Conservation (phyloP, 2,797 vertebrate species). For the Eulemur rubriventer region DNA sequence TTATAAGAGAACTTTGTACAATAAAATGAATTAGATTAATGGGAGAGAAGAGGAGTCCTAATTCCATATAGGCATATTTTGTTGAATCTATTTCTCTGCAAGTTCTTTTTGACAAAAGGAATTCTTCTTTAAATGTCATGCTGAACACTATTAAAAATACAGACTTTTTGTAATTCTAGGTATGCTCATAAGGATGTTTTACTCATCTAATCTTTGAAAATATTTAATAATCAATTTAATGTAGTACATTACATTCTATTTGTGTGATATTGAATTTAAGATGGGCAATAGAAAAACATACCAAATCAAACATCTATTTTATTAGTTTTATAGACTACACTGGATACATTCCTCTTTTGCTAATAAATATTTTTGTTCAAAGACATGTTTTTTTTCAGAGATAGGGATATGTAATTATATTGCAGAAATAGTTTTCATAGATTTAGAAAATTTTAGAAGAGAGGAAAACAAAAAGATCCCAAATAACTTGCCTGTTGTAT, state of each 20-base stretch:
- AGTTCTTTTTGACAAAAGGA: conserved; percentile 25
- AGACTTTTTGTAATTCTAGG: not conserved
- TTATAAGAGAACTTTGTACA: conserved; percentile 39
- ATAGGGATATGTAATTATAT: not conserved
- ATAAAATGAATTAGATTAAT: conserved; percentile 53
- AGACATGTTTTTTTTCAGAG: not conserved
- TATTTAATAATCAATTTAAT: not conserved
- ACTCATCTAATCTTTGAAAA: not conserved
- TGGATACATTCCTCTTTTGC: not conserved
- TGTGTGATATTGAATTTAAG: not conserved
- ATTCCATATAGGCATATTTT: conserved; percentile 31
- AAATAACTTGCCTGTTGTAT: not conserved
- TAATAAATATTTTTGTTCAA: not conserved
- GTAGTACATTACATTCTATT: not conserved
- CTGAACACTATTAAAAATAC: not conserved
- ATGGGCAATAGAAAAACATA: not conserved
- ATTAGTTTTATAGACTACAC: not conserved
- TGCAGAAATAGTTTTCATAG: not conserved
- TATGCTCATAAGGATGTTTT: not conserved
- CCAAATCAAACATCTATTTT: not conserved
- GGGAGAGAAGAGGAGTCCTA: conserved; percentile 9
- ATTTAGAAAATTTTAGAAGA: not conserved
- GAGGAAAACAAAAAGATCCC: not conserved
- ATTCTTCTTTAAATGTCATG: conserved; percentile 47
- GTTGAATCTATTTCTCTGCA: conserved; percentile 38